These are phyloP conservation scores for Chalcis sispes DNA, from an alignment of 2,888 invertebrate species.

Conservation along the genomic window DNA sequence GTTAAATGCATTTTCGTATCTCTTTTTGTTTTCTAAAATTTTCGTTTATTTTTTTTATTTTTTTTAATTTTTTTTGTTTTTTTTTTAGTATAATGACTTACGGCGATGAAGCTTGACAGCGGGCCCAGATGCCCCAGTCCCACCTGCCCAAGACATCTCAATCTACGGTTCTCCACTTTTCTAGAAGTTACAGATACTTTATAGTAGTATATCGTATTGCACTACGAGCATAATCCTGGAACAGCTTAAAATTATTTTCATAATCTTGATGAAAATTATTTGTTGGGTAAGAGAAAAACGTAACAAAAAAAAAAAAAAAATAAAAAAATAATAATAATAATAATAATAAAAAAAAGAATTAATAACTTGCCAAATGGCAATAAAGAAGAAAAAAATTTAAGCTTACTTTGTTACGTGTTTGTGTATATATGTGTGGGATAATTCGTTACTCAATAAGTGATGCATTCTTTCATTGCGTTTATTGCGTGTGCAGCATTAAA, in stretches of 20 bases:
- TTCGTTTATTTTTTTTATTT: slow-evolving; percentile 5
- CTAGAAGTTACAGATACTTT: slow-evolving; percentile 44
- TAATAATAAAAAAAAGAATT: too few species aligned
- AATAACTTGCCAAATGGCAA: too few species aligned
- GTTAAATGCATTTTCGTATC: too few species aligned
- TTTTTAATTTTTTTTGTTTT: background rate
- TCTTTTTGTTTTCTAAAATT: too few species aligned
- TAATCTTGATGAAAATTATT: background rate
- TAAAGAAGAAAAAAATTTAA: too few species aligned
- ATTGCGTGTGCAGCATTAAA: too few species aligned
- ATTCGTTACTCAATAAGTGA: too few species aligned
- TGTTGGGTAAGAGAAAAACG: background rate
- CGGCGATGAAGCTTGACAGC: slow-evolving; percentile 52
- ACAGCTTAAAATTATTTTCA: background rate
- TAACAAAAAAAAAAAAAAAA: too few species aligned
- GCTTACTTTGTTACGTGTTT: too few species aligned
- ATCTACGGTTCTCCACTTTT: slow-evolving; percentile 46
- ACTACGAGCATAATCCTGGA: background rate
- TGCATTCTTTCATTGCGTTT: too few species aligned
- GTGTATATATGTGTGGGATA: too few species aligned
- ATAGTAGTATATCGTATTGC: background rate
- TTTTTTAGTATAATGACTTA: slow-evolving; percentile 42
- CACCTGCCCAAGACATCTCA: slow-evolving; percentile 58
- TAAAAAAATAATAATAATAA: too few species aligned
- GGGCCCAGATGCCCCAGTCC: slow-evolving; percentile 55